A percentile compares a stretch with the other conserved stretches of the same genome.
Conservation (phyloP, 2,888 invertebrate species). For the Conistra vaccinii region DNA sequence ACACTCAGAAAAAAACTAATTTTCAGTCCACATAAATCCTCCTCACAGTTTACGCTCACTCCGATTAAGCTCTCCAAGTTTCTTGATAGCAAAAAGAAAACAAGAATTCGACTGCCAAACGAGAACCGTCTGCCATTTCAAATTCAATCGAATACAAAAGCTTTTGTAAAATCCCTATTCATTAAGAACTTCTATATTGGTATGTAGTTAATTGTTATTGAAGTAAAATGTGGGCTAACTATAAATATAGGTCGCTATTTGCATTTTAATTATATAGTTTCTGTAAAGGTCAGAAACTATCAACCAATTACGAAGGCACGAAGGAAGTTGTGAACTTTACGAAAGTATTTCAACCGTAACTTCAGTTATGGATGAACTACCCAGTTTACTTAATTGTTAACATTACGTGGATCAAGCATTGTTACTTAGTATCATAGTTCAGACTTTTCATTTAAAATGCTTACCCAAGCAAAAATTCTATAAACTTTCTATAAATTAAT, state of each 20-base stretch:
- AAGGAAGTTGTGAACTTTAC: slow-evolving; percentile 83
- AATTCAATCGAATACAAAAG: slow-evolving; percentile 30
- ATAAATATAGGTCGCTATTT: slow-evolving; percentile 63
- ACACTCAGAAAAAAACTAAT: slow-evolving; percentile 14
- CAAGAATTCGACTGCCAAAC: slow-evolving; percentile 29
- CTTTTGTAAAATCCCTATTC: slow-evolving; percentile 39
- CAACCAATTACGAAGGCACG: slow-evolving; percentile 68
- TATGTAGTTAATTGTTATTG: slow-evolving; percentile 33
- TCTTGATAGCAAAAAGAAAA: slow-evolving; percentile 38
- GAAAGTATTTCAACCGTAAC: slow-evolving; percentile 78
- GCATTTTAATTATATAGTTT: slow-evolving; percentile 59
- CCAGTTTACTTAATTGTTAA: slow-evolving; percentile 77
- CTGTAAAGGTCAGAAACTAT: slow-evolving; percentile 75
- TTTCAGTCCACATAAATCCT: slow-evolving; percentile 11
- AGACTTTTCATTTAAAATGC: slow-evolving; percentile 22
- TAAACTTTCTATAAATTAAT: slow-evolving; percentile 43
- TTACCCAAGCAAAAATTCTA: slow-evolving; percentile 38
- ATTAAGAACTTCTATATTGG: slow-evolving; percentile 38
- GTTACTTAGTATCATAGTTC: slow-evolving; percentile 26
- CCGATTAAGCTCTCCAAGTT: slow-evolving; percentile 27
- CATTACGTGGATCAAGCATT: slow-evolving; percentile 39
- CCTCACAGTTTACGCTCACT: slow-evolving; percentile 17
- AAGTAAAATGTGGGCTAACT: slow-evolving; percentile 66
- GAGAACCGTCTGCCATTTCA: slow-evolving; percentile 30
- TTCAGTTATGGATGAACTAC: slow-evolving; percentile 77